Evolutionary conservation across 2,888 invertebrate genomes (phyloP), one percentile per base, ranked within the genome.

Genomic region (Macrophya alboannulata): DNA sequence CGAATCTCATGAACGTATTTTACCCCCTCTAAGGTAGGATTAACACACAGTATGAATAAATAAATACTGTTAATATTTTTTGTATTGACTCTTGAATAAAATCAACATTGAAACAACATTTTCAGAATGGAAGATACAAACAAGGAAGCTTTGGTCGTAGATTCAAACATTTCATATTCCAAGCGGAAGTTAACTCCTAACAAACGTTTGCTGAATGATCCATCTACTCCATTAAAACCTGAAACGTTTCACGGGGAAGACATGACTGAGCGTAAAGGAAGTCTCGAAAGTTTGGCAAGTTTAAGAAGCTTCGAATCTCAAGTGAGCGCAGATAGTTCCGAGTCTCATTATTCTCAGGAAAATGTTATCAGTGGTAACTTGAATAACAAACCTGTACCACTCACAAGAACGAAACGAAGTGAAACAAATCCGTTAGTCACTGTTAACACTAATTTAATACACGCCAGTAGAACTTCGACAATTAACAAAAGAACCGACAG

Each of bases 251-350:
- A 91, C 59, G 88, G 90, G 0, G 91, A 90, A 0, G 91, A 92
- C 4, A 89, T 91, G 40, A 90, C 93, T 2, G 94, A 94, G 84
- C 92, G 95, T 51, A 95, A 95, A 90, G 95, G 95, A 48, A 95
- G 95, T 86, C 93, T 94, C 71, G 95, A 95, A 88, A 95, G 95
- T 62, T 91, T 95, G 74, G 94, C 94, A 9, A 95, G 95, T 25
- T 90, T 93, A 79, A 92, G 93, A 83, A 94, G 94, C 87, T 93
- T 91, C 76, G 93, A 94, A 88, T 94, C 94, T 62, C 95, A 94
- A 87, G 92, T 94, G 4, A 94, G 94, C 88, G 93, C 94, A 8
- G 95, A 95, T 86, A 93, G 93, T 76, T 91, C 91, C 0, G 93
- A 93, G 71, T 91, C 91, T 4, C 92, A 92, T 65, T 88, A 88